Evolutionary conservation across 2,797 vertebrate genomes (phyloP).

Genomic region (Danio jaintianensis): DNA sequence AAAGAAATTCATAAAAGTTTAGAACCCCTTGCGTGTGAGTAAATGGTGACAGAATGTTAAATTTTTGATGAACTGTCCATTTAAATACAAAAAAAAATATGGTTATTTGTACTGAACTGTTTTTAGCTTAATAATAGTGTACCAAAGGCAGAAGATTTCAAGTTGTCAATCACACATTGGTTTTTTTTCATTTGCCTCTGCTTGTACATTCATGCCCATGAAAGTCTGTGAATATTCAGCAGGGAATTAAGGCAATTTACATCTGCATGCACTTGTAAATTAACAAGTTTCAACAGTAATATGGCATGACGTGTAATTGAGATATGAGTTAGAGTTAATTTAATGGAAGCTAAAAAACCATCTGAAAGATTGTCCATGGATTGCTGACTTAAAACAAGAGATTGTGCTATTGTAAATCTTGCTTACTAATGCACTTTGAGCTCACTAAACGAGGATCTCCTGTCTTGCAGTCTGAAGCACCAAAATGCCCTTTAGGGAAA

Average conservation of each 20-base stretch:
- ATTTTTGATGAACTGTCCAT: not conserved
- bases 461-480: constrained; percentile 17
- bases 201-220: constrained; percentile 33
- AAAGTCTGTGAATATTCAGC: constrained; percentile 37
- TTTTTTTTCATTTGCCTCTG: not conserved
- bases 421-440: not conserved
- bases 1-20: not conserved
- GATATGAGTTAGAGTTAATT: constrained; percentile 29
- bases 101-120: not conserved
- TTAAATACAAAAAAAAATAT: not conserved
- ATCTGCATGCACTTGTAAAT: constrained; percentile 54
- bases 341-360: constrained; percentile 30
- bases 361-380: constrained; percentile 22
- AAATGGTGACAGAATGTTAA: not conserved
- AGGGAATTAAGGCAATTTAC: constrained; percentile 47
- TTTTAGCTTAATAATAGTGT: not conserved
- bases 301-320: constrained; percentile 42
- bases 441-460: constrained; percentile 32
- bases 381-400: constrained; percentile 26
- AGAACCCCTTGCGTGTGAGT: not conserved
- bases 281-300: constrained; percentile 42
- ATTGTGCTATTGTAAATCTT: constrained; percentile 31
- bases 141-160: not conserved
- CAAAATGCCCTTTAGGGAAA: constrained; percentile 20
- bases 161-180: not conserved